Evolutionary conservation across 2,113 vertebrate species (phyloP), one percentile per base, ranked within the genome.

Genomic region (Halcyon senegalensis): DNA sequence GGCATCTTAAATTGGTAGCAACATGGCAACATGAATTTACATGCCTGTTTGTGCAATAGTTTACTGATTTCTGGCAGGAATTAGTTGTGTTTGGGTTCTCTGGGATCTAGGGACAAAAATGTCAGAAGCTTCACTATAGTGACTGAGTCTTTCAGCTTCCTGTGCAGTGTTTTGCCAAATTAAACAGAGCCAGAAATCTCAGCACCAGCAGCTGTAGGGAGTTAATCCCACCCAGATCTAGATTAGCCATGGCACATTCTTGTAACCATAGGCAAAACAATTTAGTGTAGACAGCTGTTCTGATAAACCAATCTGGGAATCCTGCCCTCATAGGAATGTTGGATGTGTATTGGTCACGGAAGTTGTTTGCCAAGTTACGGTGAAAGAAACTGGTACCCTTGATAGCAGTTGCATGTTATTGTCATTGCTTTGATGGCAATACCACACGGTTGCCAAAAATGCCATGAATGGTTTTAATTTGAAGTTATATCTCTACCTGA

Each of bases 231-330:
- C 58, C 89, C 90, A 87, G 60, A 84, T 84, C 63, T 88, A 73
- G 60, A 89, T 97, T 98, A 89, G 66, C 96, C 84, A 87, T 96
- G 92, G 95, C 87, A 96, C 89, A 87, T 89, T 94, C 94, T 91
- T 86, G 78, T 91, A 84, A 85, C 91, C 67, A 69, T 75, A 94
- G 87, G 72, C 92, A 94, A 0, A 7, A 84, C 89, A 81, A 35
- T 48, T 89, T 74, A 82, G 74, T 82, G 67, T 88, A 89, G 79
- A 80, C 93, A 93, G 93, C 89, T 97, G 94, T 93, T 96, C 86
- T 70, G 93, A 89, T 96, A 87, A 87, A 96, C 90, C 15, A 6
- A 59, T 85, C 76, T 92, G 70, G 86, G 90, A 93, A 88, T 87
- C 78, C 68, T 78, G 70, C 82, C 82, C 89, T 95, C 28, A 3